phyloP scores from a whole-genome alignment of 2,888 invertebrate genomes.

The Pediacus dermestoides region DNA sequence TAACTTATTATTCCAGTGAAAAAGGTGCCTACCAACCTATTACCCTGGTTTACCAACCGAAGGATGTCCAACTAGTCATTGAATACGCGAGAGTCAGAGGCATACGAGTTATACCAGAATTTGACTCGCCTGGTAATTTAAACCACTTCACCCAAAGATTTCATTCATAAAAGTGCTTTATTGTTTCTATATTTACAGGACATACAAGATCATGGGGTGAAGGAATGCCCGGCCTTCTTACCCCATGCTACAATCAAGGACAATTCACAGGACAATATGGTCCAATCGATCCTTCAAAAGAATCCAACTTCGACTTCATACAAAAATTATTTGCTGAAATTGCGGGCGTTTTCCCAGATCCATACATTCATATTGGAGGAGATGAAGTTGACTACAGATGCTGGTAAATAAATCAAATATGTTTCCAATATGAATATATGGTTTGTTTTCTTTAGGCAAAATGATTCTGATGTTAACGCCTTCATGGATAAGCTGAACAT shows the following conservation, averaged over 20 bases:
- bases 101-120: slow-evolving; percentile 83
- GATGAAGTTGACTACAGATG: slow-evolving; percentile 82
- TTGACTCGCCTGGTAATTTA: slow-evolving; percentile 82
- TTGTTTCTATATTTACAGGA: slow-evolving; percentile 54
- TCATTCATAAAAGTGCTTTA: too few species aligned
- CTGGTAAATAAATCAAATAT: slow-evolving; percentile 67
- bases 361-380: slow-evolving; percentile 82
- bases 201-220: slow-evolving; percentile 84
- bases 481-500: slow-evolving; percentile 61
- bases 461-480: slow-evolving; percentile 59
- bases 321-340: slow-evolving; percentile 66
- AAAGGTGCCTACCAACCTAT: slow-evolving; percentile 65
- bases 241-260: slow-evolving; percentile 56
- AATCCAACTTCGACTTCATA: slow-evolving; percentile 65
- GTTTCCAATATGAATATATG: too few species aligned
- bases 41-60: slow-evolving; percentile 60
- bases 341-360: slow-evolving; percentile 66
- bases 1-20: slow-evolving; percentile 46
- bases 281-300: slow-evolving; percentile 73
- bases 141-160: too few species aligned
- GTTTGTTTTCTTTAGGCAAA: too few species aligned
- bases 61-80: slow-evolving; percentile 64
- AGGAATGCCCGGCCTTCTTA: slow-evolving; percentile 67
- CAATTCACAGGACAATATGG: slow-evolving; percentile 62
- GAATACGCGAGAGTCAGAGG: slow-evolving; percentile 75